Base-by-base conservation (phyloP, 2,113 vertebrate species). In the Poecilia latipinna region DNA sequence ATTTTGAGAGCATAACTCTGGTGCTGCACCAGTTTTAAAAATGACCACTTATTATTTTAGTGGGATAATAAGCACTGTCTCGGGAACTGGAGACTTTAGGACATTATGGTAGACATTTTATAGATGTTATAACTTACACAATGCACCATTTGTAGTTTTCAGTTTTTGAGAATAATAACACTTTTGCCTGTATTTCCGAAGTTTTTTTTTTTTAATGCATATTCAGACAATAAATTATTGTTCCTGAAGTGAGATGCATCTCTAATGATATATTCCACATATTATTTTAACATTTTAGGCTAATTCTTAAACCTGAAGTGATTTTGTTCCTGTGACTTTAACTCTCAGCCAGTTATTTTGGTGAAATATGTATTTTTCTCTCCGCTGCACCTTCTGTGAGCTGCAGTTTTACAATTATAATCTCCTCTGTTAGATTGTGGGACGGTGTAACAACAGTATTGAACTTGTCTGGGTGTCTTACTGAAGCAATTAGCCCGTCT, bases 401-500 rank as follows among this genome's bases (percentile, higher is more conserved):
- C 31, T n/a, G 1, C 65, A 76, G 64, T 79, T 78, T 77, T 64
- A 82, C 68, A 82, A 68, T 84, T 39, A 57, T 81, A 66, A 68
- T 72, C 44, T 8, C 32, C 51, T 3, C 57, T 39, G 61, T 72
- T 62, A 64, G 83, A 88, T 76, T 72, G 73, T 64, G 72, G 67
- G 74, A 79, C 81, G 79, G 83, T 84, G 76, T 79, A 85, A 82
- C 74, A 72, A 71, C 80, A 72, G 61, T 62, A 33, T 31, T 74
- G 72, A 75, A 84, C 82, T 72, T 82, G 79, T 80, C 82, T 81
- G 61, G 60, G 75, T 85, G 88, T 92, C 87, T 85, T 86, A 82
- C 77, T 92, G 84, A 88, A 86, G 90, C 89, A 89, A 94, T 93
- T 89, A 91, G 85, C 87, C 83, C 72, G 81, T 84, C 82, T 84